Conservation (phyloP, 1,140 invertebrate genomes). For the Himalopsyche phryganea region DNA sequence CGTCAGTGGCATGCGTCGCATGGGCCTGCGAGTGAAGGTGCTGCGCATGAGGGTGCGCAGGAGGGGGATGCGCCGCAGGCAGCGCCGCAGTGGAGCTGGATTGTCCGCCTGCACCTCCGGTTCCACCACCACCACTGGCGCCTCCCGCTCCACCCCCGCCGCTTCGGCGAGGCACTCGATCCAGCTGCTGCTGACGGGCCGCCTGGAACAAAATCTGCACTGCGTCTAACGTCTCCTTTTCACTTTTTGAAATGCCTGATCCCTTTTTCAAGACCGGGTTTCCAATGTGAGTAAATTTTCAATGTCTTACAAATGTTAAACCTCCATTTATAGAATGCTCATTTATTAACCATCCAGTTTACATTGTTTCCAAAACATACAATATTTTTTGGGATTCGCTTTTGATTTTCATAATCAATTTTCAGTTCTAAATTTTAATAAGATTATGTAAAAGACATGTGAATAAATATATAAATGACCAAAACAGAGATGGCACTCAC, state of each 20-base stretch:
- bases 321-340: too few relatives aligned
- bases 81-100: constrained; percentile 38
- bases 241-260: too few relatives aligned
- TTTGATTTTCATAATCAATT: too few relatives aligned
- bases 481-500: constrained; percentile 44
- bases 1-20: constrained; percentile 19
- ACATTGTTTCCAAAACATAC: too few relatives aligned
- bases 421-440: too few relatives aligned
- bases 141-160: constrained; percentile 46
- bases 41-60: constrained; percentile 30
- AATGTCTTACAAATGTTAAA: too few relatives aligned
- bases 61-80: constrained; percentile 33
- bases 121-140: constrained; percentile 36
- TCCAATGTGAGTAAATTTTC: too few relatives aligned
- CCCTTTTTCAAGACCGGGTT: too few relatives aligned
- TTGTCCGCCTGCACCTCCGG: constrained; percentile 29
- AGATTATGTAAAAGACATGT: too few relatives aligned
- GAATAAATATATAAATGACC: background rate
- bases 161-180: constrained; percentile 78
- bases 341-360: too few relatives aligned
- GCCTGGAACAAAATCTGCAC: constrained; percentile 26
- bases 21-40: constrained; percentile 35
- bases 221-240: too few relatives aligned
- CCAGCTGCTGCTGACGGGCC: constrained; percentile 79
- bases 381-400: too few relatives aligned